phyloP scores from a whole-genome alignment of 2,113 vertebrate species.

The Centrocercus urophasianus region DNA sequence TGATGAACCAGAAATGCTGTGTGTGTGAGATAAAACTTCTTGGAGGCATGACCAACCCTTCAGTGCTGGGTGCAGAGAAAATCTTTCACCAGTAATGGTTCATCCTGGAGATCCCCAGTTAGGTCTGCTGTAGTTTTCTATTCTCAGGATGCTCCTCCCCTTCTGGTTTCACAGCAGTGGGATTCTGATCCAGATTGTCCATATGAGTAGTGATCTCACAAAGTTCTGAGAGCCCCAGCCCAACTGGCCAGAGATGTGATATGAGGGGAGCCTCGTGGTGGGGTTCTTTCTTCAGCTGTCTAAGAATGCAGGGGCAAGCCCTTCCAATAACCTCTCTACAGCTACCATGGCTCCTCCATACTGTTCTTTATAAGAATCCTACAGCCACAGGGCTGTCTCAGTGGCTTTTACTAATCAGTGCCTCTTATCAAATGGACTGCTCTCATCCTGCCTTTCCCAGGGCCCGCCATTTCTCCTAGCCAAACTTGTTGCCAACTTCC shows the following conservation, averaged over 20 bases:
- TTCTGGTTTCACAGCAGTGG: neutral
- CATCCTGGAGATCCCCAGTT: neutral
- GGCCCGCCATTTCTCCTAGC: neutral
- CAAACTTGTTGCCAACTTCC: neutral
- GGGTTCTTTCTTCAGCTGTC: neutral
- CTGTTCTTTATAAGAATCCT: neutral
- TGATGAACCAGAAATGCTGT: neutral
- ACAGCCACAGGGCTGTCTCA: neutral
- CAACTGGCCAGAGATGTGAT: neutral
- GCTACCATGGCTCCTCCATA: neutral
- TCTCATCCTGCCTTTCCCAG: neutral
- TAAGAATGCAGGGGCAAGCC: neutral
- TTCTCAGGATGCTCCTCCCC: neutral
- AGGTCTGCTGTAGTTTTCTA: neutral
- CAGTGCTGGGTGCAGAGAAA: neutral
- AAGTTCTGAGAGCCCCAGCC: neutral
- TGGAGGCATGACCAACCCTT: neutral
- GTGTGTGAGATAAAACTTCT: neutral
- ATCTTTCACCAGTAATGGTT: neutral
- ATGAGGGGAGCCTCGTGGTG: neutral
- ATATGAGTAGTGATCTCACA: accelerated
- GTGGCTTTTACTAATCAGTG: neutral
- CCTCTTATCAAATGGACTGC: neutral
- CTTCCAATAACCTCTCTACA: neutral
- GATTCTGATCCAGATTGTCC: neutral